These are phyloP conservation scores for Pelochelys cantorii DNA, from an alignment of 2,797 vertebrate genomes.

Conservation along the genomic window DNA sequence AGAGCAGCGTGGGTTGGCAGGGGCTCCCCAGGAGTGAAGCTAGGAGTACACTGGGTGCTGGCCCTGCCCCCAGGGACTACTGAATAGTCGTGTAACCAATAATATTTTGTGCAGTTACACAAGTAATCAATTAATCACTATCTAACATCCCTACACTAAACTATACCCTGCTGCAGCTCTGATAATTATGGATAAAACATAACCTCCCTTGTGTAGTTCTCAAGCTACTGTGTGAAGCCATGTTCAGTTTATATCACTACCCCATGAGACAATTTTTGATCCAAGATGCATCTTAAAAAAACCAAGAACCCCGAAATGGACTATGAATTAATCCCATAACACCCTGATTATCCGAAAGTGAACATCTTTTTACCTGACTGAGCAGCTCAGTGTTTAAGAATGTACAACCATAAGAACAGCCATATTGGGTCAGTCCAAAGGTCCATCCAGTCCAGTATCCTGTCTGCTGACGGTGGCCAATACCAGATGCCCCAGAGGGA, in stretches of 20 bases:
- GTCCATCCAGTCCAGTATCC: too few species aligned
- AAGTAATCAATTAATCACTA: too few species aligned
- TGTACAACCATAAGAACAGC: too few species aligned
- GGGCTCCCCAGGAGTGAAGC: too few species aligned
- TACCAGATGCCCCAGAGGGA: too few species aligned
- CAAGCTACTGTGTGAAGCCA: neutral
- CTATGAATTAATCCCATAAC: neutral
- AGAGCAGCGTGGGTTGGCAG: too few species aligned
- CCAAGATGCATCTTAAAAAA: neutral
- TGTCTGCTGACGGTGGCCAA: too few species aligned
- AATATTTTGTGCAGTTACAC: too few species aligned
- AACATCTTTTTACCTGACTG: neutral
- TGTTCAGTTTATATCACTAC: neutral
- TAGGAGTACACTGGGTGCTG: too few species aligned
- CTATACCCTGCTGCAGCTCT: neutral
- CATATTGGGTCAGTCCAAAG: too few species aligned
- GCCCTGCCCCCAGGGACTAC: too few species aligned
- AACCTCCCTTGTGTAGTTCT: neutral
- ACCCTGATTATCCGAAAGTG: neutral
- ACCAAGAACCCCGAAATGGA: neutral
- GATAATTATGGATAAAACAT: neutral
- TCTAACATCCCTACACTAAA: neutral
- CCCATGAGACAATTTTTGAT: fast-evolving
- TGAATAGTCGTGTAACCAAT: too few species aligned
- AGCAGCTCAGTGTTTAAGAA: neutral